Conservation (phyloP, 1,140 invertebrate genomes). For the Psilanteris sp. region DNA sequence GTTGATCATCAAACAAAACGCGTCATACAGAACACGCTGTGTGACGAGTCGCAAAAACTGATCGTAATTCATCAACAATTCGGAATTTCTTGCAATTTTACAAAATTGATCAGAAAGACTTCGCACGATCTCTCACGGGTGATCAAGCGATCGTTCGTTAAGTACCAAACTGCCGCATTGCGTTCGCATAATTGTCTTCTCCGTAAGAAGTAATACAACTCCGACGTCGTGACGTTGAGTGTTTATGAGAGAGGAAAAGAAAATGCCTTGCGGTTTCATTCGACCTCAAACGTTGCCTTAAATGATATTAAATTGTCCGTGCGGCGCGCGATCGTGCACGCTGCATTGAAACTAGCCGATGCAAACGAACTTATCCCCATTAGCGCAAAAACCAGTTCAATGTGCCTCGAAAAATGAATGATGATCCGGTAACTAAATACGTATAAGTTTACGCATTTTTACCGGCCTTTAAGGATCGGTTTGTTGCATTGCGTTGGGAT, state of each 20-base stretch:
- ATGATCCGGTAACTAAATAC: constrained; percentile 52
- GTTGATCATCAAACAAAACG: too few species aligned
- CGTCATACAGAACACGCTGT: too few species aligned
- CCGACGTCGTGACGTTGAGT: constrained; percentile 55
- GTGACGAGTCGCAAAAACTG: too few species aligned
- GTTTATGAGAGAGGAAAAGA: constrained; percentile 63
- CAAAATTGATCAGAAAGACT: constrained; percentile 43
- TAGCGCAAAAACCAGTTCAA: constrained; percentile 51
- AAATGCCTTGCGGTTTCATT: constrained; percentile 65
- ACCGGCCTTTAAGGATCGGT: constrained; percentile 17
- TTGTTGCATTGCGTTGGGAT: constrained; percentile 30
- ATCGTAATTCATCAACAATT: too few species aligned
- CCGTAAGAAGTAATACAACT: constrained; percentile 51
- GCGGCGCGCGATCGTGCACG: constrained; percentile 39
- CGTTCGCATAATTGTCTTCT: constrained; percentile 67
- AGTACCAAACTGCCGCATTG: constrained; percentile 63
- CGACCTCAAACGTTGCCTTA: constrained; percentile 64
- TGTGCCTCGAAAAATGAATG: constrained; percentile 40
- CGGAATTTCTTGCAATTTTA: too few species aligned
- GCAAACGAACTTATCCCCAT: constrained; percentile 43
- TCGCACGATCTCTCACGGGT: constrained; percentile 55
- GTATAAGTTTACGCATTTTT: constrained; percentile 41
- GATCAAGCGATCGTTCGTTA: constrained; percentile 57
- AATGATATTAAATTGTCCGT: constrained; percentile 68
- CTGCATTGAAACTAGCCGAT: constrained; percentile 30